Evolutionary conservation across 2,888 invertebrate genomes (phyloP).

Genomic region (Leptura quadrifasciata): DNA sequence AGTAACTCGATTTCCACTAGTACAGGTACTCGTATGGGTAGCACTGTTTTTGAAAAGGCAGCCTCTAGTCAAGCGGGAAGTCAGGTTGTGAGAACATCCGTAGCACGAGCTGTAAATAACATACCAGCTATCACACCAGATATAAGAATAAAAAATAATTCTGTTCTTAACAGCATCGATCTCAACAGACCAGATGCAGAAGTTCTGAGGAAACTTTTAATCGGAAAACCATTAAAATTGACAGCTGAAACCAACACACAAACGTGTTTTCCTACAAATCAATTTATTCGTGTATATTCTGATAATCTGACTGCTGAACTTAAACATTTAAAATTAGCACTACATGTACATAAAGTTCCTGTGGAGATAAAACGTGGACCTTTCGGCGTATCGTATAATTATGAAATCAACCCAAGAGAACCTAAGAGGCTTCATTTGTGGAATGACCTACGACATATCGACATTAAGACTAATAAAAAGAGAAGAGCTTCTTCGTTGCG

Average conservation of each 20-base stretch:
- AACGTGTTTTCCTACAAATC: constrained; percentile 51
- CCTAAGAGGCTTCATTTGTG: constrained; percentile 38
- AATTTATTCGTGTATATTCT: constrained; percentile 43
- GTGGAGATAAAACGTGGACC: constrained; percentile 49
- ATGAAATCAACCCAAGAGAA: background rate
- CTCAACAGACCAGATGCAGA: constrained; percentile 47
- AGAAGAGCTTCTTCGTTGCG: background rate
- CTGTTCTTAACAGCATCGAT: constrained; percentile 40
- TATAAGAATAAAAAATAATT: constrained; percentile 50
- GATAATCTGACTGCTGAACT: constrained; percentile 46
- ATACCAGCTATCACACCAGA: constrained; percentile 44
- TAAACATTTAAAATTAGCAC: constrained; percentile 52
- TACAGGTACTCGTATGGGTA: background rate
- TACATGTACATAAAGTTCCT: constrained; percentile 57
- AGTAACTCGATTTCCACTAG: background rate
- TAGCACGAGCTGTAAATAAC: background rate
- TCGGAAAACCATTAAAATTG: background rate
- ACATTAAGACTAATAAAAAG: constrained; percentile 10
- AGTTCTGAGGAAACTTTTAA: constrained; percentile 51
- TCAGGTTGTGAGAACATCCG: background rate
- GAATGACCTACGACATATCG: constrained; percentile 47
- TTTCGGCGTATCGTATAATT: constrained; percentile 42
- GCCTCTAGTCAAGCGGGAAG: background rate
- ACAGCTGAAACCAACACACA: constrained; percentile 34
- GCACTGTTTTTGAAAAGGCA: background rate